Percentiles rank a stretch among this genome's conserved stretches.
Evolutionary conservation across 2,888 invertebrate genomes (phyloP).

Genomic region (Bugula neritina): DNA sequence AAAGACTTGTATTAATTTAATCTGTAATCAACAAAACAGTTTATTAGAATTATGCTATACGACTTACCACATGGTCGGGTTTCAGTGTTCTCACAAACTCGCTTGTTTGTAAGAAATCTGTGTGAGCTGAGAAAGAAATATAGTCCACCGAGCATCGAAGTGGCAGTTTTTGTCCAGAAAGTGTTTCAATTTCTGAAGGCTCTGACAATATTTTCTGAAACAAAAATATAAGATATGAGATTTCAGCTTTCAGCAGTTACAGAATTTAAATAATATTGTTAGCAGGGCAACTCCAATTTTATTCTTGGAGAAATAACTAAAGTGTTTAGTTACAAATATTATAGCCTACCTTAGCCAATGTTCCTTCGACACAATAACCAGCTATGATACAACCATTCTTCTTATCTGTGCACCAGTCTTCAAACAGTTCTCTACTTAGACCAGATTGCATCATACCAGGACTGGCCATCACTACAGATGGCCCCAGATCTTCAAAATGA

Average conservation of each 20-base stretch:
- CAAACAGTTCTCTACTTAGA: conserved; percentile 90
- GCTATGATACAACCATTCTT: conserved; percentile 98
- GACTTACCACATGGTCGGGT: conserved; percentile 83
- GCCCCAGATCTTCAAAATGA: conserved; percentile 98
- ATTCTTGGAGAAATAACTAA: too few species aligned
- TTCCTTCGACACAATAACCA: conserved; percentile 65
- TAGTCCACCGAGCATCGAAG: conserved; percentile 97
- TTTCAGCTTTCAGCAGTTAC: too few species aligned
- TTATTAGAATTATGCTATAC: too few species aligned
- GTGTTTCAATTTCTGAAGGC: conserved; percentile 91
- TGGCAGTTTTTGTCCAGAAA: conserved; percentile 91
- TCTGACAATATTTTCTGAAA: conserved; percentile 77
- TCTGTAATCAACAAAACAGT: too few species aligned
- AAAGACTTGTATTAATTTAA: too few species aligned
- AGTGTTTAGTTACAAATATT: too few species aligned
- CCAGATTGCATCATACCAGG: conserved; percentile 99
- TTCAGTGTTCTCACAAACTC: conserved; percentile 90
- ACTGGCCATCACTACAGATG: conserved; percentile 98
- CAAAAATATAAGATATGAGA: too few species aligned
- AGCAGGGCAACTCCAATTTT: too few species aligned
- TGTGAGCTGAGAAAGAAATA: conserved; percentile 98
- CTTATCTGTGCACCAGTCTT: conserved; percentile 96
- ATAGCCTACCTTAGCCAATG: conserved; percentile 57
- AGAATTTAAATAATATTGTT: too few species aligned
- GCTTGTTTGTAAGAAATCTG: conserved; percentile 94